Evolutionary conservation across 2,797 vertebrate species (phyloP), one percentile per base, ranked within the genome.

Genomic region (Loriculus beryllinus): DNA sequence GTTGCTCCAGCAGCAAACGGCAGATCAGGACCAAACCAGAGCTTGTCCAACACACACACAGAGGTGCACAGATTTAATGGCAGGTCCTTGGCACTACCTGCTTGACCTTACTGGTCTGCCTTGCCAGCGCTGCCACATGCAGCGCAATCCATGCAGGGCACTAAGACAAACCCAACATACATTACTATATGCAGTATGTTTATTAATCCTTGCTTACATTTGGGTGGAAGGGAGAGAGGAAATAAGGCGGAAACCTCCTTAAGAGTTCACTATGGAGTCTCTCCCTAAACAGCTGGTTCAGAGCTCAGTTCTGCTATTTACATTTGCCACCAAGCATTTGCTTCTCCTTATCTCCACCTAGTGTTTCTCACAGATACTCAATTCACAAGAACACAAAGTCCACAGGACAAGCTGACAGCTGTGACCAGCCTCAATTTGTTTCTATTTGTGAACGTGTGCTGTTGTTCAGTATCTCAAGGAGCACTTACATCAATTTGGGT

Each of bases 361-460:
- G 22, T 3, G 14, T 77, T 81, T 81, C 52, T 82, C 75, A 96
- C 92, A 97, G 82, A 94, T 18, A 91, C 87, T 54, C 89, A 49
- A 96, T 96, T 97, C 90, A 97, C 92, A 75, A 84, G 92, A 96
- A 76, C 85, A 94, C 85, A 91, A 52, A 90, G 88, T 91, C 82
- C 88, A 89, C 72, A 84, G 80, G 63, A 80, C 59, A 59, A 59
- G 31, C 65, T 43, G 67, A 93, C 96, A 97, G 96, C 96, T 97
- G 96, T 52, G 70, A 72, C 60, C 49, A 63, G 86, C 60, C 39
- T 84, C 77, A 51, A 43, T 82, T 93, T 95, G 85, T 76, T 90
- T 94, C 81, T 93, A 83, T 93, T 95, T 82, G 76, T 35, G 56
- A 96, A 95, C 75, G 70, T n/a, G 85, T 93, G 94, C 63, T 79